These are phyloP conservation scores for Synodontis membranacea DNA, from an alignment of 2,113 vertebrate genomes.

Conservation along the genomic window DNA sequence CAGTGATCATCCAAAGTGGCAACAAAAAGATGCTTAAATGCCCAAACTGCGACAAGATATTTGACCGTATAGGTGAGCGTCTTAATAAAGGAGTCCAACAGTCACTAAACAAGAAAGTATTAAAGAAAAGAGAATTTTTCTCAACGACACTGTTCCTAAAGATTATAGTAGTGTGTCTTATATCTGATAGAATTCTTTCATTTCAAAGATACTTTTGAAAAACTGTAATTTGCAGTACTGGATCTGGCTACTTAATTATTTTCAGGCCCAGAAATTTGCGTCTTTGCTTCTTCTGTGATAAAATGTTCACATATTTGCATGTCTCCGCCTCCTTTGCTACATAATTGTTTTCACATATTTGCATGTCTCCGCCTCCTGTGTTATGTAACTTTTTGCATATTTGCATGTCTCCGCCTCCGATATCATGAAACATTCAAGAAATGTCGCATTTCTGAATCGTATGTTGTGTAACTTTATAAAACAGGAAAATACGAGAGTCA, in stretches of 20 bases:
- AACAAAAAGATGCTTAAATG: slow-evolving; percentile 90
- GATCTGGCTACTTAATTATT: too few relatives aligned
- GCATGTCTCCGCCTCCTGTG: neutral
- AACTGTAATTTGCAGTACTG: neutral
- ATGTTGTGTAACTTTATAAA: too few relatives aligned
- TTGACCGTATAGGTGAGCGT: slow-evolving; percentile 90
- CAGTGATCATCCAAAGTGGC: slow-evolving; percentile 81
- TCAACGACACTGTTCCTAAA: neutral
- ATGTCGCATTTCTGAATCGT: too few relatives aligned
- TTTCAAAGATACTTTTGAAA: neutral
- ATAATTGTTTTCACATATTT: neutral
- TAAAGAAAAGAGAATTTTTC: neutral
- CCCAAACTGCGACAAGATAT: slow-evolving; percentile 94
- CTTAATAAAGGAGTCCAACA: neutral
- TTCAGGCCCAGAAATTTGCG: neutral
- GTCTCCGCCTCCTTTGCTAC: neutral
- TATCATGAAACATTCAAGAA: too few relatives aligned
- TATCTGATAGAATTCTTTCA: neutral
- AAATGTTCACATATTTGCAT: neutral
- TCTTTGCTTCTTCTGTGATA: neutral
- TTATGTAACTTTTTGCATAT: neutral
- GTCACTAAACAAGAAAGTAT: neutral
- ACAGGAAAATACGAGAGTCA: slow-evolving; percentile 97
- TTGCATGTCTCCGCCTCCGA: neutral
- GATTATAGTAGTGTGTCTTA: neutral